These are phyloP conservation scores for Salminus brasiliensis DNA, from an alignment of 2,113 vertebrate species.

Conservation along the genomic window DNA sequence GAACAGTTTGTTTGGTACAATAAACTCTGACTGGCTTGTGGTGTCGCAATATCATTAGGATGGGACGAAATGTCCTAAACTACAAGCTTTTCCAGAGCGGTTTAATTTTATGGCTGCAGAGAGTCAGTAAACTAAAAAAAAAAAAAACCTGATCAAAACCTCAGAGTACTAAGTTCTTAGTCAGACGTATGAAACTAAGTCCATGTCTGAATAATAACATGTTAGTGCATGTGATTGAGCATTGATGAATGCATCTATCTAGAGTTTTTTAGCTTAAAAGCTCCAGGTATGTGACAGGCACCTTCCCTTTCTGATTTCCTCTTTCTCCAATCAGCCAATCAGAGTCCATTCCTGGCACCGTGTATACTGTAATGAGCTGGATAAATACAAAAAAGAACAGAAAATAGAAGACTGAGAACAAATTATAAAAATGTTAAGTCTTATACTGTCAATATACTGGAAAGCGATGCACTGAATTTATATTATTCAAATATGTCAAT, in stretches of 20 bases:
- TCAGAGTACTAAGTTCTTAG: neutral
- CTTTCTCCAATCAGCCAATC: conserved; percentile 96
- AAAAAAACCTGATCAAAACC: neutral
- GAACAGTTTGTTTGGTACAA: neutral
- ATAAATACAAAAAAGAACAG: conserved; percentile 26
- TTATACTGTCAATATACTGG: neutral
- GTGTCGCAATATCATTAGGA: neutral
- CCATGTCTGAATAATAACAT: neutral
- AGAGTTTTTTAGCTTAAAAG: conserved; percentile 85
- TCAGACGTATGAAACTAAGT: neutral
- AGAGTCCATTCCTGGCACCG: conserved; percentile 94
- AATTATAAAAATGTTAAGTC: neutral
- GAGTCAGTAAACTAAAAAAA: conserved; percentile 10
- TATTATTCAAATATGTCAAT: too few species aligned
- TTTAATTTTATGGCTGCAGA: neutral
- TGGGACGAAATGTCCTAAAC: neutral
- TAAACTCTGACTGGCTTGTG: neutral
- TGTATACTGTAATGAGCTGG: conserved; percentile 96
- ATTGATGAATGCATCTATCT: conserved; percentile 1
- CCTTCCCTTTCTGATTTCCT: conserved; percentile 92
- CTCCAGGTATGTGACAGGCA: conserved; percentile 96
- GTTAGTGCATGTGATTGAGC: conserved; percentile 8
- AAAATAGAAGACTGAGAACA: neutral
- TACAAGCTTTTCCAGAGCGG: neutral
- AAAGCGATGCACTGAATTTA: too few species aligned